Evolutionary conservation across 2,797 vertebrate genomes (phyloP), one percentile per base, ranked within the genome.

Genomic region (Argyrosomus regius): DNA sequence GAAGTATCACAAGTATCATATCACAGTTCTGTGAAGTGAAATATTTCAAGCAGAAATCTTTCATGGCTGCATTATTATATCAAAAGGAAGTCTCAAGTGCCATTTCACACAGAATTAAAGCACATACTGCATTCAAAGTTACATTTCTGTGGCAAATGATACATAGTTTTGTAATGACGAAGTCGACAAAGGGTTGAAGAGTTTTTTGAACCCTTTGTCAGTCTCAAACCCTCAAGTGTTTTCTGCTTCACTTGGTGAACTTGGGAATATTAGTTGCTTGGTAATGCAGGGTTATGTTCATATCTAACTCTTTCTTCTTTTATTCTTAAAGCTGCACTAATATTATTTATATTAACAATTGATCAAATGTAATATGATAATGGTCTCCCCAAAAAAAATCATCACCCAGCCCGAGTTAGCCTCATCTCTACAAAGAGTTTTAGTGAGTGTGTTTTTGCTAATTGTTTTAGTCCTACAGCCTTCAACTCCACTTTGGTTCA

Each of bases 331-430:
- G 18, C 39, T 13, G 53, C 6, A 10, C n/a, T 20, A 6, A 18
- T 48, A 50, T 50, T 54, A 54, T 13, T 52, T 22, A 60, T 20
- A 43, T 72, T 26, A 72, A 61, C 9, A 24, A 43, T 24, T 45
- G 16, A 18, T 48, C 35, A 48, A 6, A 48, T 17, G 6, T 54
- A 3, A 67, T 2, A 24, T 1, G 49, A 31, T 31, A 31, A 39
- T 39, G 3, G 50, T 58, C 28, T 18, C 31, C 31, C 7, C 8
- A 35, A 35, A 35, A 31, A 31, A 31, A 31, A 31, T 31, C 31
- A 31, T 31, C 31, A 31, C 6, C 31, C 31, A 6, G 31, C 31
- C 31, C 1, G 7, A 35, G 35, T 35, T 35, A 35, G 7, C 7
- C 35, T 35, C 35, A 35, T 9, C 35, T 39, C 35, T 39, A 39